Evolutionary conservation across 1,140 invertebrate species (phyloP).

Genomic region (Drosophila sp.): DNA sequence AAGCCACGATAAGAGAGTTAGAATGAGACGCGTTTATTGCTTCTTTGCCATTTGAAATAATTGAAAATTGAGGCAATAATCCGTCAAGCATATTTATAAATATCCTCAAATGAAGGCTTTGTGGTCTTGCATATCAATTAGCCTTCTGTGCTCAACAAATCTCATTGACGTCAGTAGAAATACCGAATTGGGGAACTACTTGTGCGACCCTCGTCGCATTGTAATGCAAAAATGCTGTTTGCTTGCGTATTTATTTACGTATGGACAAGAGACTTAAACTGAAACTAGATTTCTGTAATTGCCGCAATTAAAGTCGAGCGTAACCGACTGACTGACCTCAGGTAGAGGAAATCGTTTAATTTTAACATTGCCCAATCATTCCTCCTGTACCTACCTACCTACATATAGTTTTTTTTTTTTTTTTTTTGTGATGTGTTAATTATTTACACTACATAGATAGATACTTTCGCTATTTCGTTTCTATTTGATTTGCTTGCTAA

Average conservation of each 20-base stretch:
- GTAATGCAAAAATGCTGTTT: slow-evolving; percentile 76
- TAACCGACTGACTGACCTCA: slow-evolving; percentile 57
- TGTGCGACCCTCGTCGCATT: slow-evolving; percentile 50
- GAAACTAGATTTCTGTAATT: slow-evolving; percentile 52
- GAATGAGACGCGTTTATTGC: slow-evolving; percentile 19
- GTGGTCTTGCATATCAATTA: slow-evolving; percentile 36
- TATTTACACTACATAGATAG: neutral
- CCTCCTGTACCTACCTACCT: slow-evolving; percentile 1
- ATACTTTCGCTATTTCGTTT: slow-evolving; percentile 37
- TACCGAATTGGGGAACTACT: slow-evolving; percentile 23
- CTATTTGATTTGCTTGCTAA: slow-evolving; percentile 71
- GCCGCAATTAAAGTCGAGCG: slow-evolving; percentile 52
- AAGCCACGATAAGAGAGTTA: slow-evolving; percentile 27
- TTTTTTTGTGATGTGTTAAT: slow-evolving; percentile 1
- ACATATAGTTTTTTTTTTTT: neutral
- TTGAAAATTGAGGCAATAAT: slow-evolving; percentile 23
- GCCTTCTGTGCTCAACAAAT: slow-evolving; percentile 25
- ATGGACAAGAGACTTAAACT: slow-evolving; percentile 5
- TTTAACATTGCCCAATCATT: slow-evolving; percentile 41
- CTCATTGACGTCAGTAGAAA: slow-evolving; percentile 48
- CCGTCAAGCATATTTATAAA: slow-evolving; percentile 27
- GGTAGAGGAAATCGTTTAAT: slow-evolving; percentile 43
- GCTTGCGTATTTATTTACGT: slow-evolving; percentile 35
- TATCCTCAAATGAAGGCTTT: slow-evolving; percentile 13
- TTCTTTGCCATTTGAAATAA: slow-evolving; percentile 27